Conservation (phyloP, 2,888 invertebrate species). For the Adelphocoris suturalis region DNA sequence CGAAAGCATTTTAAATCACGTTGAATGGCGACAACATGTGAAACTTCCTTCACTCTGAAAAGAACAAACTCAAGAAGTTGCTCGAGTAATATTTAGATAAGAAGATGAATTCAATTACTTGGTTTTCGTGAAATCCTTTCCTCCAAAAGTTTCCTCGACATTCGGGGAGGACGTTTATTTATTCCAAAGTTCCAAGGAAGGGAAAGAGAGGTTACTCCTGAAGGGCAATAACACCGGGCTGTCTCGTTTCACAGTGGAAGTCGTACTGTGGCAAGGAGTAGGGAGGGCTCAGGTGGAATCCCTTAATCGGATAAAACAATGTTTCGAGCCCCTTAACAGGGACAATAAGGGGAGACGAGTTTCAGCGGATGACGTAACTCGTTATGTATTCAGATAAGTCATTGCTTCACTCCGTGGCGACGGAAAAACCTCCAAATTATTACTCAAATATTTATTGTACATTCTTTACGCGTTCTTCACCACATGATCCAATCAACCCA, state of each 20-base stretch:
- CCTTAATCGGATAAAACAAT: slow-evolving; percentile 48
- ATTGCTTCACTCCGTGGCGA: neutral
- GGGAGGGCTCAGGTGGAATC: slow-evolving; percentile 39
- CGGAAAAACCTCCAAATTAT: neutral
- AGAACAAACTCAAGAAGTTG: no score
- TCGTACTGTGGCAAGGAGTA: neutral
- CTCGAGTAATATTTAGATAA: slow-evolving; percentile 13
- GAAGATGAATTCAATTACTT: slow-evolving; percentile 20
- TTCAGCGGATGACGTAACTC: slow-evolving; percentile 27
- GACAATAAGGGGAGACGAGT: slow-evolving; percentile 15
- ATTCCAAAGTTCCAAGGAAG: neutral
- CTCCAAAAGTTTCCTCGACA: slow-evolving; percentile 20
- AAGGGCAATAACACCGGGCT: neutral
- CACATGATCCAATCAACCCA: neutral
- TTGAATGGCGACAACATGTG: no score
- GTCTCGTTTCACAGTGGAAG: slow-evolving; percentile 1
- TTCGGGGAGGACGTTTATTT: slow-evolving; percentile 26
- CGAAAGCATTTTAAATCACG: no score
- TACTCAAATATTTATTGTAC: neutral
- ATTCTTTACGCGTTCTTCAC: neutral
- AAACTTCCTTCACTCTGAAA: no score
- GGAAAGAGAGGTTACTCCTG: neutral
- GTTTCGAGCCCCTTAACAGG: slow-evolving; percentile 10
- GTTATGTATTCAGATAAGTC: slow-evolving; percentile 42
- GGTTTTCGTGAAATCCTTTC: slow-evolving; percentile 33